phyloP scores from a whole-genome alignment of 1,140 invertebrate genomes.

The Amphibalanus amphitrite region DNA sequence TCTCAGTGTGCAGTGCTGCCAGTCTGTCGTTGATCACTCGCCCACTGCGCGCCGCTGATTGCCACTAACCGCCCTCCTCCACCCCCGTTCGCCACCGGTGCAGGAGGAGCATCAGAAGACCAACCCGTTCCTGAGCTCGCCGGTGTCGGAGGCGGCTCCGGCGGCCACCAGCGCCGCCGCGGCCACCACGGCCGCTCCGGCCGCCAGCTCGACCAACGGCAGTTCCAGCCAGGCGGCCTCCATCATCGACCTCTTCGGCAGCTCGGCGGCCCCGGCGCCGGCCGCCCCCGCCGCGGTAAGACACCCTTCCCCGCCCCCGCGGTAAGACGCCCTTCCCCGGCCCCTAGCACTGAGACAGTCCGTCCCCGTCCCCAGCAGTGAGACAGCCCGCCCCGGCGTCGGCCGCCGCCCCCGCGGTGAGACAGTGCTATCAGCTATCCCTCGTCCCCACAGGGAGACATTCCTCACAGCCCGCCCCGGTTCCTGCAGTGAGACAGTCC shows the following conservation, averaged over 20 bases:
- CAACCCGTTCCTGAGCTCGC: conserved; percentile 62
- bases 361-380: too few species aligned
- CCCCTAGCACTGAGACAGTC: too few species aligned
- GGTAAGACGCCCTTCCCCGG: conserved; percentile 15
- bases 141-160: conserved; percentile 18
- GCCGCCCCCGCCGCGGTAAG: conserved; percentile 22
- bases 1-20: too few species aligned
- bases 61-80: not conserved
- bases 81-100: not conserved
- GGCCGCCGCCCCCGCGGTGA: too few species aligned
- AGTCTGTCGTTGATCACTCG: conserved; percentile 3
- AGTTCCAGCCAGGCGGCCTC: conserved; percentile 14
- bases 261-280: conserved; percentile 18
- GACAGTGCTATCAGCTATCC: too few species aligned
- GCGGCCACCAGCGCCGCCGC: not conserved
- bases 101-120: conserved; percentile 45
- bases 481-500: too few species aligned
- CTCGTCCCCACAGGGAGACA: too few species aligned
- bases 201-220: conserved; percentile 12
- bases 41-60: too few species aligned
- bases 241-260: conserved; percentile 24
- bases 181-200: not conserved
- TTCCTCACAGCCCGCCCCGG: too few species aligned
- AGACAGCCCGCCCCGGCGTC: too few species aligned
- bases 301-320: conserved; percentile 23